These are phyloP conservation scores for Glaucidium brasilianum DNA, from an alignment of 2,113 vertebrate genomes.

Conservation along the genomic window DNA sequence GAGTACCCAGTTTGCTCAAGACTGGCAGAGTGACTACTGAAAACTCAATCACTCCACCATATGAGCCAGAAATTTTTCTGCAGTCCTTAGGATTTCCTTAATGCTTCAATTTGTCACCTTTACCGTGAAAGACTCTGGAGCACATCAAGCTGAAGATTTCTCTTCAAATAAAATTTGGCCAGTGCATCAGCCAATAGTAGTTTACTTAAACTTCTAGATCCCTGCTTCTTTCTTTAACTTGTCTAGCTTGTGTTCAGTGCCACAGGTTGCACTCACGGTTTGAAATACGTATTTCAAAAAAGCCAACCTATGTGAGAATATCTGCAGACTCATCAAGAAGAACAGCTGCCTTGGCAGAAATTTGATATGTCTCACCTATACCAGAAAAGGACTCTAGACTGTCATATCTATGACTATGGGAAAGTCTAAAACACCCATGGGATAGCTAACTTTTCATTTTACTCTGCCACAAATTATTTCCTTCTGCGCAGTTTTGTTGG, in stretches of 20 bases:
- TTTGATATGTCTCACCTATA: neutral
- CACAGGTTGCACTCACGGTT: neutral
- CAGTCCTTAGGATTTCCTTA: neutral
- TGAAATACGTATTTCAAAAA: neutral
- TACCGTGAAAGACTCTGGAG: neutral
- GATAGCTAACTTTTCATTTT: neutral
- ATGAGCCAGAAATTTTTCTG: neutral
- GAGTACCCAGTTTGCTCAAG: neutral
- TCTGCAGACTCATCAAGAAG: neutral
- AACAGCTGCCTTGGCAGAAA: neutral
- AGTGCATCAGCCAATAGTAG: neutral
- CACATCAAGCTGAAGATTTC: neutral
- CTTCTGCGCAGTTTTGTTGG: neutral
- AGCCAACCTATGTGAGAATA: neutral
- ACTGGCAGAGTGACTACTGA: neutral
- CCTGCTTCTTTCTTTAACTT: neutral
- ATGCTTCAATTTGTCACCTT: neutral
- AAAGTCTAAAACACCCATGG: neutral
- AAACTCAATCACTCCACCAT: neutral
- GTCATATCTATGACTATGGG: neutral
- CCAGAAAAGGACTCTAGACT: neutral
- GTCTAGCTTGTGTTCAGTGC: neutral
- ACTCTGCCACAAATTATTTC: constrained; percentile 28
- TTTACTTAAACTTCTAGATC: neutral
- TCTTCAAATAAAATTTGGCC: neutral